Evolutionary conservation across 2,797 vertebrate species (phyloP), one percentile per base, ranked within the genome.

Genomic region (Paratrypauchen microcephalus): DNA sequence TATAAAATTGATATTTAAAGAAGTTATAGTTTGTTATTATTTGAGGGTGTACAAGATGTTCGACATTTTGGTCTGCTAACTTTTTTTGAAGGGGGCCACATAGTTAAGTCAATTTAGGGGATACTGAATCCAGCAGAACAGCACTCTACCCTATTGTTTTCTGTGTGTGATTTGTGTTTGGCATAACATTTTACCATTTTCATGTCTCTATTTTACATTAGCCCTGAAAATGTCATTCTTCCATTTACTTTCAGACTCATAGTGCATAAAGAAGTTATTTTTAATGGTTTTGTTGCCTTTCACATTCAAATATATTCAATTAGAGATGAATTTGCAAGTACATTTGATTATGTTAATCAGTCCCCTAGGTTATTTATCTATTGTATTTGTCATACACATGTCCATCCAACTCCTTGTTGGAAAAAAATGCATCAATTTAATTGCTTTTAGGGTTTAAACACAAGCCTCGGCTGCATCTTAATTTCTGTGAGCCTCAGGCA

Each of bases 1-100:
- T 79, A 88, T 84, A 59, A 87, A 72, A 75, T 72, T 75, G 87
- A 89, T 54, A 54, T 21, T 21, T 54, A 12, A 9, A 21, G 8
- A 54, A 11, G 52, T 23, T 23, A 52, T 21, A 8, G 8, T 52
- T 52, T 45, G 41, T 41, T 41, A 41, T 12, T 45, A 45, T 41
- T n/a, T 52, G 2, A 52, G 19, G 7, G 6, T 52, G 50, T 19
- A 52, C 50, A 21, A 52, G 6, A 7, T 23, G 9, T 21, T 23
- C 19, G 19, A 12, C 21, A 55, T 23, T 55, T 55, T 23, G 18
- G 60, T 45, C 41, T 4, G 36, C 36, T 62, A 23, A 26, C 12
- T 5, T 56, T 56, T 24, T 56, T 24, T 56, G 11, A 56, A 23
- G n/a, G 21, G 19, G 3, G 19, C 16, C 30, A 13, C 41, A 45